Evolutionary conservation across 2,797 vertebrate species (phyloP), one percentile per base, ranked within the genome.

Genomic region (Pseudotriccus pelzelni): DNA sequence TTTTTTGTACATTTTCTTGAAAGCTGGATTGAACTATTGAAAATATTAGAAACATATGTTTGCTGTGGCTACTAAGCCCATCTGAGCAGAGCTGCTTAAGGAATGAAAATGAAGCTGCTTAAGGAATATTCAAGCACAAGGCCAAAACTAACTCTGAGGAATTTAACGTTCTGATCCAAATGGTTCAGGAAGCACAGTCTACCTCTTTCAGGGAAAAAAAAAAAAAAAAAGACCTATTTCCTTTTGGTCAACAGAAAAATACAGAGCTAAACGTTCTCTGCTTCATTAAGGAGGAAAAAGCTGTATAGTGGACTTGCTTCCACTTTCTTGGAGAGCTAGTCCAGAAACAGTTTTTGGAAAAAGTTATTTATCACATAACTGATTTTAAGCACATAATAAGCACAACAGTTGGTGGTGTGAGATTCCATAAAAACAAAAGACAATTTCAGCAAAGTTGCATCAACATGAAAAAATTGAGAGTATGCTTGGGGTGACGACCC

Each of bases 11-110:
- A 70, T 89, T 47, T 85, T 67, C 56, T 80, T 90, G 39, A 78
- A 93, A 92, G 64, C 22, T 93, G 76, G 52, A 83, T 5, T 74
- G 78, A 91, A 78, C 58, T 77, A 78, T 23, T 75, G 41, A 94
- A 95, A 81, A 95, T 93, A 96, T 84, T 96, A 80, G 83, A 94
- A 96, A 95, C 88, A 91, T 18, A 83, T 91, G 93, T 92, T 78
- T 58, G 53, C 84, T 72, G 66, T 76, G 80, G 76, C 76, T 85
- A 94, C 58, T 47, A 70, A 83, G 34, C n/a, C 62, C 70, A 86
- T 88, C 41, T 36, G 46, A 69, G 50, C 34, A 86, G 49, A 67
- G 52, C 22, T 84, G 73, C 39, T 64, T 39, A 63, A 69, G 39
- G 46, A 64, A 93, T 44, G 68, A 84, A 94, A 76, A 95, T 52